These are phyloP conservation scores for Epirrhoe tristata DNA, from an alignment of 2,888 invertebrate genomes.

Conservation along the genomic window DNA sequence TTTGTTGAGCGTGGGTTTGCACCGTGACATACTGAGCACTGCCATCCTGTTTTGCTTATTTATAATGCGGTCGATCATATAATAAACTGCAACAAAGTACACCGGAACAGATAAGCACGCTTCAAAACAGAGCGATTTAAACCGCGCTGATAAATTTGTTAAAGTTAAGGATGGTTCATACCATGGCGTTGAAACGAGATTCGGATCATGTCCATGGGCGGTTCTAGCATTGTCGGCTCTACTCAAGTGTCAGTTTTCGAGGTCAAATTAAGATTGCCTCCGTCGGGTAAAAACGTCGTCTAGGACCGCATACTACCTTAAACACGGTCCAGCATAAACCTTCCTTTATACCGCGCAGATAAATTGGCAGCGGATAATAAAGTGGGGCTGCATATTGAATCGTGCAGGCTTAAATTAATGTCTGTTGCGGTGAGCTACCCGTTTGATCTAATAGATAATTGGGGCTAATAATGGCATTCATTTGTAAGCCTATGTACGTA, in stretches of 20 bases:
- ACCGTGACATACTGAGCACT: background rate
- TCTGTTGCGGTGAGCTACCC: constrained; percentile 36
- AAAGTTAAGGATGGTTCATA: constrained; percentile 32
- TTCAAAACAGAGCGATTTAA: constrained; percentile 30
- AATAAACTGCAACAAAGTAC: constrained; percentile 23
- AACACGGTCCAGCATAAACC: background rate
- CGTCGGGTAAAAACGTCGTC: background rate
- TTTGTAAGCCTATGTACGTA: constrained; percentile 3
- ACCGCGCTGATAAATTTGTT: constrained; percentile 43
- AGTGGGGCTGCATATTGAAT: constrained; percentile 44
- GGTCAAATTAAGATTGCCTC: background rate
- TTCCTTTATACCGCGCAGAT: constrained; percentile 33
- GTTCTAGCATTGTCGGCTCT: background rate
- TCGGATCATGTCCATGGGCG: background rate
- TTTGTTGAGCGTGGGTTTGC: background rate
- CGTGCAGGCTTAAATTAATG: constrained; percentile 44
- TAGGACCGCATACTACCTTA: background rate
- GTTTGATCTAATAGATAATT: constrained; percentile 33
- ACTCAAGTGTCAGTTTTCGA: background rate
- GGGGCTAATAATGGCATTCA: constrained; percentile 17
- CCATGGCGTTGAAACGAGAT: background rate
- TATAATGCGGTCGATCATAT: constrained; percentile 8
- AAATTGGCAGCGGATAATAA: constrained; percentile 47
- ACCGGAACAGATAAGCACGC: constrained; percentile 26
- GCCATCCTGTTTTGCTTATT: constrained; percentile 5